Percentiles rank a stretch among this genome's conserved stretches.
Conservation (phyloP, 2,888 invertebrate species). For the Yponomeuta plumbellus region DNA sequence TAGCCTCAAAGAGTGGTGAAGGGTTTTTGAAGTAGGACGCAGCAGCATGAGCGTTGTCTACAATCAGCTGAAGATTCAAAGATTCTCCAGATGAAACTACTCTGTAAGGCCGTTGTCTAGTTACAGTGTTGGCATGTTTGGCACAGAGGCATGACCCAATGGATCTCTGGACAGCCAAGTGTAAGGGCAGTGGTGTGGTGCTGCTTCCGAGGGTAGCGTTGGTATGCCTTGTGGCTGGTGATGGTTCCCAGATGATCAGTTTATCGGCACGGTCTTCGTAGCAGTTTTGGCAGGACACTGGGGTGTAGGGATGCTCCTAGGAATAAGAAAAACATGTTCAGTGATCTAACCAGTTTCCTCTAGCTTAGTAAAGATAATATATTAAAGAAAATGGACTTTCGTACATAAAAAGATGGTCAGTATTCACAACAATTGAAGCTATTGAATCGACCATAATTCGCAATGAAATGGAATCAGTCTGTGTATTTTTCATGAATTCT, state of each 20-base stretch:
- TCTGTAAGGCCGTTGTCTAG: slow-evolving; percentile 77
- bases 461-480: no score
- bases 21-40: slow-evolving; percentile 92
- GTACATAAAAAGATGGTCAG: no score
- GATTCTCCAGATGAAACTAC: slow-evolving; percentile 88
- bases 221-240: slow-evolving; percentile 48
- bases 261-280: slow-evolving; percentile 92
- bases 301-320: slow-evolving; percentile 85
- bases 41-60: slow-evolving; percentile 90
- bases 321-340: background rate
- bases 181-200: slow-evolving; percentile 72
- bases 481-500: no score
- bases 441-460: no score
- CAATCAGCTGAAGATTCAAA: slow-evolving; percentile 86
- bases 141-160: slow-evolving; percentile 86
- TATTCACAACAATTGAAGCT: no score
- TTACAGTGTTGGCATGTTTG: slow-evolving; percentile 75
- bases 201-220: slow-evolving; percentile 52
- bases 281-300: slow-evolving; percentile 88
- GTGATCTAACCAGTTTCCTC: background rate
- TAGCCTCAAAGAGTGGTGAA: slow-evolving; percentile 88
- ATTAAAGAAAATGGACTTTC: no score
- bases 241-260: slow-evolving; percentile 86
- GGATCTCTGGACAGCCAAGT: slow-evolving; percentile 80
- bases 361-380: background rate